phyloP scores from a whole-genome alignment of 2,113 vertebrate species.

The Odobenus rosmarus region DNA sequence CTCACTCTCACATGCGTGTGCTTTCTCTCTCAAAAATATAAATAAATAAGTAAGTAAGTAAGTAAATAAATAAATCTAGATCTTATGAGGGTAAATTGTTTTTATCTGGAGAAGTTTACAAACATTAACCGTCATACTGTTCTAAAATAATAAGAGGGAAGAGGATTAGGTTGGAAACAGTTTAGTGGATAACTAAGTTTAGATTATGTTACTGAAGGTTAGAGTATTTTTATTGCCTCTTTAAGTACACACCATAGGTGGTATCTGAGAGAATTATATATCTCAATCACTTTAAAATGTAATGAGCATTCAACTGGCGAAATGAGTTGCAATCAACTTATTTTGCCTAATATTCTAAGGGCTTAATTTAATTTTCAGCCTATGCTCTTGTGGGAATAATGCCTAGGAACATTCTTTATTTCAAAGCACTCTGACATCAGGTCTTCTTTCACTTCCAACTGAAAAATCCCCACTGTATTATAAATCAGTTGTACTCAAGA shows the following conservation, averaged over 20 bases:
- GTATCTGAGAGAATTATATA: constrained; percentile 3
- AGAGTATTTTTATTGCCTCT: background rate
- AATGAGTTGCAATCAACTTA: constrained; percentile 29
- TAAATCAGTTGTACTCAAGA: constrained; percentile 57
- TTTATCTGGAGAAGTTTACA: background rate
- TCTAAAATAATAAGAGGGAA: background rate
- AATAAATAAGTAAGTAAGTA: background rate
- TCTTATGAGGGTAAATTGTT: background rate
- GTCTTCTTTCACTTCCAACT: background rate
- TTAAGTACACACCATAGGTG: background rate
- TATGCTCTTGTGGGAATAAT: background rate
- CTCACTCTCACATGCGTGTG: background rate
- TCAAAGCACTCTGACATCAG: background rate
- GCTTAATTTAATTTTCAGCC: constrained; percentile 44
- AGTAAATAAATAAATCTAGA: background rate
- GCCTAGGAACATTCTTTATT: background rate
- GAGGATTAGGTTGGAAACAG: background rate
- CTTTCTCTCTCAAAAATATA: background rate
- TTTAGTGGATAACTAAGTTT: background rate
- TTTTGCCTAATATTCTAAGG: constrained; percentile 30
- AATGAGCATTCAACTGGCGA: background rate
- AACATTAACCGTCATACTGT: background rate
- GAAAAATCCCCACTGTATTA: background rate
- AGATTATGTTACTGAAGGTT: background rate
- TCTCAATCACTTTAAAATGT: constrained; percentile 14